phyloP scores from a whole-genome alignment of 2,888 invertebrate species.

The Yponomeuta evonymella region DNA sequence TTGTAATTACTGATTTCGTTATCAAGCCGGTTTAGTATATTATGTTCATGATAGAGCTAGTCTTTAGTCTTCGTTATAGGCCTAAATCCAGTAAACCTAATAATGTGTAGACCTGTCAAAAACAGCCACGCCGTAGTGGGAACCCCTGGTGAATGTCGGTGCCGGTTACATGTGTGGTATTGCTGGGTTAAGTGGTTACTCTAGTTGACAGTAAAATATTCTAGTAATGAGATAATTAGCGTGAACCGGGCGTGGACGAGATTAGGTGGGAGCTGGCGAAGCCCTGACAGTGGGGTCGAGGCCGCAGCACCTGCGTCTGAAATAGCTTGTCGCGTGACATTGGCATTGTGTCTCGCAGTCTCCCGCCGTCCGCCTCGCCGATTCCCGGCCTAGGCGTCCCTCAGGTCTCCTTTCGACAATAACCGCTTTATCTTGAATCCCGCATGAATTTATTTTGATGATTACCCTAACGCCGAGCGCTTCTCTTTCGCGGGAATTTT shows the following conservation, averaged over 20 bases:
- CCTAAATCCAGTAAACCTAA: no score
- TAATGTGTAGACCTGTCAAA: neutral
- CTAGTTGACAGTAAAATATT: neutral
- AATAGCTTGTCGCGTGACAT: conserved; percentile 42
- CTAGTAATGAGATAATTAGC: neutral
- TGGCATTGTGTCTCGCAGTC: conserved; percentile 37
- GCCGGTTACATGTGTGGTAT: neutral
- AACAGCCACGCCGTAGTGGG: neutral
- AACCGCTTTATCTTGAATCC: neutral
- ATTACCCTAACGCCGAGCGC: no score
- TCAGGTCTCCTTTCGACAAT: neutral
- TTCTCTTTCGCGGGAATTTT: no score
- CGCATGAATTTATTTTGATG: no score
- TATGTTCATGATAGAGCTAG: no score
- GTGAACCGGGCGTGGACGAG: conserved; percentile 23
- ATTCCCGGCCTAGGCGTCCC: neutral
- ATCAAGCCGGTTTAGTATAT: no score
- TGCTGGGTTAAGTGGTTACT: neutral
- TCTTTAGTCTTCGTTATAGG: no score
- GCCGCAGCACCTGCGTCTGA: conserved; percentile 28
- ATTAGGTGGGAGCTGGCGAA: conserved; percentile 20
- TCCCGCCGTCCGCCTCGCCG: conserved; percentile 17
- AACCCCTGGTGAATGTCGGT: neutral
- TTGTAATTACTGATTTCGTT: no score
- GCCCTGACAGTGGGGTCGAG: conserved; percentile 21